Evolutionary conservation across 2,113 vertebrate species (phyloP).

Genomic region (Calidris pygmaea): DNA sequence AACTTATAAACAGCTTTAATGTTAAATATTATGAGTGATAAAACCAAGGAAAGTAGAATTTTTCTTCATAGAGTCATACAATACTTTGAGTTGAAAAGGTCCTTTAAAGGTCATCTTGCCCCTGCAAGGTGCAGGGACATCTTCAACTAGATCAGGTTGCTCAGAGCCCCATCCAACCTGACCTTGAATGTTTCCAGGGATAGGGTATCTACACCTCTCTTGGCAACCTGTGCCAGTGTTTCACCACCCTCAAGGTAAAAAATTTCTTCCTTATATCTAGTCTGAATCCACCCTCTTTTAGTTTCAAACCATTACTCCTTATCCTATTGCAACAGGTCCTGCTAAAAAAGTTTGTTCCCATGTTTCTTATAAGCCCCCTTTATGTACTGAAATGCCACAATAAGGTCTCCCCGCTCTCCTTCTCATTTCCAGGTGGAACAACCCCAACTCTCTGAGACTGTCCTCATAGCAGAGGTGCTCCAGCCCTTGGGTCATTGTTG

Average conservation of each 20-base stretch:
- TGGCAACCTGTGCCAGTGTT: neutral
- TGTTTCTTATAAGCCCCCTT: neutral
- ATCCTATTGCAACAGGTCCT: neutral
- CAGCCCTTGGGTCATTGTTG: neutral
- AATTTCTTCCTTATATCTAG: neutral
- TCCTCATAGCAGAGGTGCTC: neutral
- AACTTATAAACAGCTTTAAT: neutral
- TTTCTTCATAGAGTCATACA: neutral
- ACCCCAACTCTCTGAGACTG: neutral
- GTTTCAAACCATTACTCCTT: neutral
- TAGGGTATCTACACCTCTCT: neutral
- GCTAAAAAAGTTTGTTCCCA: neutral
- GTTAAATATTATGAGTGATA: neutral
- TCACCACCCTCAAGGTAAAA: neutral
- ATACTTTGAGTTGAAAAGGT: neutral
- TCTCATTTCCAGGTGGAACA: neutral
- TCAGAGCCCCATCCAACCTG: neutral
- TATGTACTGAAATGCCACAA: neutral
- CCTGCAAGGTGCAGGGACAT: neutral
- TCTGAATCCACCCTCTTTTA: neutral
- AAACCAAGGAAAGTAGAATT: neutral
- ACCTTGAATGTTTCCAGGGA: neutral
- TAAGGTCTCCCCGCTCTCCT: neutral
- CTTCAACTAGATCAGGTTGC: neutral
- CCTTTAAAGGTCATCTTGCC: neutral